Conservation (phyloP, 1,140 invertebrate species). For the Hydropsyche tenuis region DNA sequence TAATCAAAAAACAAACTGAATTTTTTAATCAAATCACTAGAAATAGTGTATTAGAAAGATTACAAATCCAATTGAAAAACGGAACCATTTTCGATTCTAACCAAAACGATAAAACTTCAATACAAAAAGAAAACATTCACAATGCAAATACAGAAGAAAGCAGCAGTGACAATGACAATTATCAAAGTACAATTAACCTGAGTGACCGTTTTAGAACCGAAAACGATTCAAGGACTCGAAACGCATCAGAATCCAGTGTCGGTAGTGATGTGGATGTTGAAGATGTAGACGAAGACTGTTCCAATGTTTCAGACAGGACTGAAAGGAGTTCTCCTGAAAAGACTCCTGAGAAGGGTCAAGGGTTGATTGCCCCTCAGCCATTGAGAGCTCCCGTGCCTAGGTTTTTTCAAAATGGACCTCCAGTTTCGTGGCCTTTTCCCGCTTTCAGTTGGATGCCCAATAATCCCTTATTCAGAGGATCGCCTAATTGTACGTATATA, state of each 20-base stretch:
- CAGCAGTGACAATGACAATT: conserved; percentile 16
- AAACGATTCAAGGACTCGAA: background rate
- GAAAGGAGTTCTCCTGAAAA: background rate
- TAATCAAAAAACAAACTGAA: background rate
- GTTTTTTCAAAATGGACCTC: conserved; percentile 56
- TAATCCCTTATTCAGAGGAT: conserved; percentile 58
- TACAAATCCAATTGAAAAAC: conserved; percentile 8
- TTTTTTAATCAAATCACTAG: background rate
- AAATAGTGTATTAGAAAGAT: conserved; percentile 11
- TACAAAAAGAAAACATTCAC: background rate
- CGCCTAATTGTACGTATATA: conserved; percentile 57
- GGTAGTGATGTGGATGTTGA: conserved; percentile 30
- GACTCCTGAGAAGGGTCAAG: conserved; percentile 31
- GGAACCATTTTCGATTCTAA: background rate
- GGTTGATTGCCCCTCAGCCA: conserved; percentile 59
- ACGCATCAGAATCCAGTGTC: background rate
- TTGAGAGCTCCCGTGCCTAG: conserved; percentile 53
- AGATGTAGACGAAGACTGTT: conserved; percentile 19
- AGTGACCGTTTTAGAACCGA: conserved; percentile 4
- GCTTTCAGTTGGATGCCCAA: conserved; percentile 61
- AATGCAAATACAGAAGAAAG: background rate
- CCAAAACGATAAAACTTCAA: background rate
- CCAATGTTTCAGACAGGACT: conserved; percentile 14
- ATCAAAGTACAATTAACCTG: conserved; percentile 24
- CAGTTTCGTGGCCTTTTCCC: conserved; percentile 58